These are phyloP conservation scores for Argyra leucocephala DNA, from an alignment of 2,888 invertebrate species.

Conservation along the genomic window DNA sequence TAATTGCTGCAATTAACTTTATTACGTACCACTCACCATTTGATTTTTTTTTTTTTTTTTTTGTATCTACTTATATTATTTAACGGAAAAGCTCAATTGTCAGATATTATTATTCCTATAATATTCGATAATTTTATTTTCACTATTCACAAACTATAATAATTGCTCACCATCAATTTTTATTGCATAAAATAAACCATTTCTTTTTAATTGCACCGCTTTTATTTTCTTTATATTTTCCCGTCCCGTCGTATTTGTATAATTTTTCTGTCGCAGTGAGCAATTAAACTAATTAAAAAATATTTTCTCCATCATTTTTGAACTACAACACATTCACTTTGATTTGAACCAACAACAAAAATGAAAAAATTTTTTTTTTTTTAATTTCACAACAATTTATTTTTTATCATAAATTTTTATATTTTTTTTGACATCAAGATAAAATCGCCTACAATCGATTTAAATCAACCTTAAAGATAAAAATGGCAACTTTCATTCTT, in stretches of 20 bases:
- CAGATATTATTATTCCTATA: background rate
- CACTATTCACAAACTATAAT: background rate
- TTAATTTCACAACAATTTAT: background rate
- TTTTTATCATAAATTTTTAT: background rate
- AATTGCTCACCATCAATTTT: background rate
- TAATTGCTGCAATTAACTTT: no score
- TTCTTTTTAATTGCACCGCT: background rate
- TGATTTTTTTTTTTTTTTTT: no score
- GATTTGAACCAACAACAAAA: no score
- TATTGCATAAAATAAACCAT: background rate
- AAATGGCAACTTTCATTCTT: background rate
- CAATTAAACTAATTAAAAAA: background rate
- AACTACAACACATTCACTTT: no score
- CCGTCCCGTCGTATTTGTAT: background rate
- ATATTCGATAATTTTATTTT: constrained; percentile 6
- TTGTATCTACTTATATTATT: no score
- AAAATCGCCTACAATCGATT: constrained; percentile 3
- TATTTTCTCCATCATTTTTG: background rate
- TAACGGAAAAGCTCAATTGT: no score
- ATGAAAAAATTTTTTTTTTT: no score
- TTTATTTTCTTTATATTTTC: background rate
- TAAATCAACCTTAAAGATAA: background rate
- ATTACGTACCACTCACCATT: no score
- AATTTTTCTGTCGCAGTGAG: background rate
- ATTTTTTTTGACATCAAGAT: background rate